These are phyloP conservation scores for Fragum fragum DNA, from an alignment of 2,888 invertebrate species.

Conservation along the genomic window DNA sequence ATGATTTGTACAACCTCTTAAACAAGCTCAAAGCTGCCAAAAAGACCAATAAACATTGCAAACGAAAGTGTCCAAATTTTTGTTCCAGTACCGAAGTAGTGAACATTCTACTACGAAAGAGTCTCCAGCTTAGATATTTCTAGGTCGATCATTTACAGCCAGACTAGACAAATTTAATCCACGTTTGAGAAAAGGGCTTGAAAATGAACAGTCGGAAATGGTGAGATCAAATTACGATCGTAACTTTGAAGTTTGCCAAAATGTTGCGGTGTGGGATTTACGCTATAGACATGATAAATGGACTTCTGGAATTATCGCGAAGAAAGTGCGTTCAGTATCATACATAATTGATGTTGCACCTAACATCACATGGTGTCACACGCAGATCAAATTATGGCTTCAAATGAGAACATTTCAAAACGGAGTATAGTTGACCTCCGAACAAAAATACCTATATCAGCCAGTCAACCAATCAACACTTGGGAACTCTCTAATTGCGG, in stretches of 20 bases:
- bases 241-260: slow-evolving; percentile 29
- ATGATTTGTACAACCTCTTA: slow-evolving; percentile 67
- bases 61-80: slow-evolving; percentile 36
- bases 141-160: slow-evolving; percentile 60
- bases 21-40: slow-evolving; percentile 52
- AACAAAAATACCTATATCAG: too few species aligned
- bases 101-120: slow-evolving; percentile 40
- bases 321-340: slow-evolving; percentile 47
- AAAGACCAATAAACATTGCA: slow-evolving; percentile 34
- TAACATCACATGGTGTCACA: slow-evolving; percentile 40
- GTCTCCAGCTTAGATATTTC: slow-evolving; percentile 31
- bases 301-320: slow-evolving; percentile 30
- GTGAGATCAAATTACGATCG: slow-evolving; percentile 20
- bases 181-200: slow-evolving; percentile 20
- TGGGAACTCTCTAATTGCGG: too few species aligned
- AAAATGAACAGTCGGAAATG: slow-evolving; percentile 39
- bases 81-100: slow-evolving; percentile 39
- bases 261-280: slow-evolving; percentile 31
- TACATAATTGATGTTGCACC: slow-evolving; percentile 48
- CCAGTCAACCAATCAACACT: too few species aligned
- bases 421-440: too few species aligned
- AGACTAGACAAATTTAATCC: slow-evolving; percentile 39
- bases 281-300: slow-evolving; percentile 26
- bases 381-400: slow-evolving; percentile 30
- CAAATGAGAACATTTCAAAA: background rate